phyloP scores from a whole-genome alignment of 2,888 invertebrate species.

The Phengaris arion region DNA sequence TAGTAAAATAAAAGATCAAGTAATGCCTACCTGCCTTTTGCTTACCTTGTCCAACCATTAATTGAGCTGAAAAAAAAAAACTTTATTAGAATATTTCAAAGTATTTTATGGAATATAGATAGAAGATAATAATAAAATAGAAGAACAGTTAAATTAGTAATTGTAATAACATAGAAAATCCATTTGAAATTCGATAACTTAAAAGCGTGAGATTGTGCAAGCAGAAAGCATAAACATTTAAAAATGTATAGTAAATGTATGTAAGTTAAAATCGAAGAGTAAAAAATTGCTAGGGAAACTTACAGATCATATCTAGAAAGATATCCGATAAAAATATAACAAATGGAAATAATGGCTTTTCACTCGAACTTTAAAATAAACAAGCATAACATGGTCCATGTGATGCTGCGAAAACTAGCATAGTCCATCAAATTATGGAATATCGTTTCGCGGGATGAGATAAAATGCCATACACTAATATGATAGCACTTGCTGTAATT shows the following conservation, averaged over 20 bases:
- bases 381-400: background rate
- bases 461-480: too few relatives aligned
- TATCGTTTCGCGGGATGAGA: background rate
- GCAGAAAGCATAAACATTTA: slow-evolving; percentile 5
- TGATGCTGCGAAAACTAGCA: background rate
- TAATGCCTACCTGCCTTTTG: slow-evolving; percentile 17
- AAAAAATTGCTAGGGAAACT: background rate
- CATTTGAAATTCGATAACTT: background rate
- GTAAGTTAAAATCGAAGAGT: slow-evolving; percentile 26
- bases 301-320: background rate
- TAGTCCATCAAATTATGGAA: background rate
- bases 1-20: slow-evolving; percentile 11
- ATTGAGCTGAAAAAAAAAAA: slow-evolving; percentile 83
- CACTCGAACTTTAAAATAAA: background rate
- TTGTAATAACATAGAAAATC: slow-evolving; percentile 23
- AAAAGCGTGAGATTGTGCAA: slow-evolving; percentile 17
- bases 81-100: background rate
- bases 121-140: background rate
- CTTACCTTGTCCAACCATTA: slow-evolving; percentile 95
- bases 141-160: slow-evolving; percentile 14
- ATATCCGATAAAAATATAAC: background rate
- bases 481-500: too few relatives aligned
- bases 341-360: background rate
- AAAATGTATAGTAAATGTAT: too few relatives aligned
- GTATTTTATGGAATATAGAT: background rate